A percentile compares a stretch with the other conserved stretches of the same genome.
phyloP scores from a whole-genome alignment of 2,888 invertebrate species.

The Morpho deidamia region DNA sequence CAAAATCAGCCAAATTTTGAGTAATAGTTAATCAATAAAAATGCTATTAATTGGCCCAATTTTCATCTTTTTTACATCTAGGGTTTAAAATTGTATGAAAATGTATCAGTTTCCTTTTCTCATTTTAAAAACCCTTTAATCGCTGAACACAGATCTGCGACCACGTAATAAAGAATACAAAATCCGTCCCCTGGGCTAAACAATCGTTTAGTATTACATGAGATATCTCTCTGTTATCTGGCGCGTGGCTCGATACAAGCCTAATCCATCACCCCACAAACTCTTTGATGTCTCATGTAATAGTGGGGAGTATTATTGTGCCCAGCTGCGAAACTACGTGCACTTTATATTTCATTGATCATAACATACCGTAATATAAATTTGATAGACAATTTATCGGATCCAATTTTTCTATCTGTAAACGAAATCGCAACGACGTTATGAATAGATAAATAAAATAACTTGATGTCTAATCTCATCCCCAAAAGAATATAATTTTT shows the following conservation, averaged over 20 bases:
- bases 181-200: conserved; percentile 42
- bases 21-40: no score
- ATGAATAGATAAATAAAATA: neutral
- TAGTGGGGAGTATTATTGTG: conserved; percentile 37
- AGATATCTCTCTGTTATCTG: conserved; percentile 49
- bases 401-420: neutral
- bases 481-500: no score
- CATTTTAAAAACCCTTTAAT: conserved; percentile 8
- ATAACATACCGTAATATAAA: conserved; percentile 1
- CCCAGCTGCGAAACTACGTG: conserved; percentile 22
- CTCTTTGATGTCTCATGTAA: conserved; percentile 62
- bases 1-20: no score
- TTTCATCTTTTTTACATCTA: no score
- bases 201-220: conserved; percentile 43
- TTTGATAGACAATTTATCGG: conserved; percentile 2
- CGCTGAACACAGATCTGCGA: conserved; percentile 34
- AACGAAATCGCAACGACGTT: neutral
- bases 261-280: conserved; percentile 64
- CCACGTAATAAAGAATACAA: conserved; percentile 31
- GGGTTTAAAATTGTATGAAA: no score
- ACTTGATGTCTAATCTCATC: no score
- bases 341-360: conserved; percentile 20
- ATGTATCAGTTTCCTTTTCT: neutral
- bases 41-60: no score
- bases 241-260: conserved; percentile 62